Evolutionary conservation across 92 coral and sea anemone genomes (phyloP).

Genomic region (Paramuricea clavata): DNA sequence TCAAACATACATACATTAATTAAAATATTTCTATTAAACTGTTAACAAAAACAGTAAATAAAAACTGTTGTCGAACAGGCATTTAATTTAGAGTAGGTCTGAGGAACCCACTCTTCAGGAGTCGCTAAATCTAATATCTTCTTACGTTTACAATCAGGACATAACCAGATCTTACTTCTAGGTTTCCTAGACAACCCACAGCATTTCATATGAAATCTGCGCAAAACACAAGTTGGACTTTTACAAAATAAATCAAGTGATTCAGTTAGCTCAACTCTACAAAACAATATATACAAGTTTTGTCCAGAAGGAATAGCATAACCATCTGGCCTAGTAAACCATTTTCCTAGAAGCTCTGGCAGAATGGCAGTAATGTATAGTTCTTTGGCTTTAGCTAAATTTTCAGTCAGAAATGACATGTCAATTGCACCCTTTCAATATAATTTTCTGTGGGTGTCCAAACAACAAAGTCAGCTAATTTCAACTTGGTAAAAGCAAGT

Average conservation of each 20-base stretch:
- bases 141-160: conserved; percentile 42
- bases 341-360: conserved; percentile 78
- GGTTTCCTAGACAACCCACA: conserved; percentile 58
- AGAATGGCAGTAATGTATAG: conserved; percentile 66
- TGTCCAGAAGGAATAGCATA: conserved; percentile 2
- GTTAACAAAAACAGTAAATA: neutral
- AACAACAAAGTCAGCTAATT: conserved; percentile 74
- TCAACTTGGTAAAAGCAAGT: conserved; percentile 23
- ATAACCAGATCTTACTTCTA: conserved; percentile 42
- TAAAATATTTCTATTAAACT: neutral
- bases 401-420: conserved; percentile 54
- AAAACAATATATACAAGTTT: conserved; percentile 48
- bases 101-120: neutral
- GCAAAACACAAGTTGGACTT: conserved; percentile 53
- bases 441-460: conserved; percentile 68
- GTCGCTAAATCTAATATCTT: neutral
- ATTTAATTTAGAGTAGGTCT: neutral
- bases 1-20: too few species aligned
- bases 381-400: conserved; percentile 67
- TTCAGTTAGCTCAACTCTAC: conserved; percentile 51
- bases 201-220: conserved; percentile 68
- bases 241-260: conserved; percentile 56
- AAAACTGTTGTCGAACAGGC: neutral
- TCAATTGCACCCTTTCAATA: conserved; percentile 66
- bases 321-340: conserved; percentile 65